A percentile compares a stretch with the other conserved stretches of the same genome.
Conservation (phyloP, 2,797 vertebrate genomes). For the Heteromormyrus szaboi region DNA sequence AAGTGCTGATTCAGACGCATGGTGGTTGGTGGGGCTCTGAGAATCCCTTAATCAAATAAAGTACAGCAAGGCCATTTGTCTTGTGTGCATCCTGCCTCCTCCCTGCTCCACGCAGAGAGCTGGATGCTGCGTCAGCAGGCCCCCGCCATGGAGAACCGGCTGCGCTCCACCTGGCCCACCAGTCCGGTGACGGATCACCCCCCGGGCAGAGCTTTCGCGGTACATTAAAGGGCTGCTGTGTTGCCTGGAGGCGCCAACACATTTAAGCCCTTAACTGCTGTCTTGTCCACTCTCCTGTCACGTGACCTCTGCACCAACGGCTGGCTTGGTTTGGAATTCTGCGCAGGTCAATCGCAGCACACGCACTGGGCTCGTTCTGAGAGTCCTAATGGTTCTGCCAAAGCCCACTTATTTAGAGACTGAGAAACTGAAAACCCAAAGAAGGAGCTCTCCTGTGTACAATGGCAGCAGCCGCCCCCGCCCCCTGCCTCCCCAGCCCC, state of each 20-base stretch:
- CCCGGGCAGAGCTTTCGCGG: neutral
- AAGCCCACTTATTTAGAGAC: neutral
- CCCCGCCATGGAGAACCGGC: constrained; percentile 8
- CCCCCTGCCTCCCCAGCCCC: too few relatives aligned
- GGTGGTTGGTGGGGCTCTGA: constrained; percentile 42
- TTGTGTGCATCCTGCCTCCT: constrained; percentile 43
- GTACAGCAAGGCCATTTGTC: constrained; percentile 56
- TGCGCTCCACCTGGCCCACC: neutral
- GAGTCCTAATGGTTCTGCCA: neutral
- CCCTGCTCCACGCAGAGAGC: constrained; percentile 35
- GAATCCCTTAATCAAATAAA: constrained; percentile 52
- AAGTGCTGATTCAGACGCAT: constrained; percentile 61
- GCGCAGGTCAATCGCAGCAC: neutral
- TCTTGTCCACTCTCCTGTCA: neutral
- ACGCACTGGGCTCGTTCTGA: neutral
- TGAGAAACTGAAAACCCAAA: neutral
- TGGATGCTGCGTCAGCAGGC: constrained; percentile 58
- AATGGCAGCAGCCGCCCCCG: neutral
- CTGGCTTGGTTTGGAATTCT: neutral
- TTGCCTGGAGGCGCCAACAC: neutral
- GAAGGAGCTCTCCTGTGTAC: neutral
- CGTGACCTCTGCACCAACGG: neutral
- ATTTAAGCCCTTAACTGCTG: neutral
- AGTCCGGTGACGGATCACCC: neutral
- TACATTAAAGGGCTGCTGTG: neutral